phyloP scores from a whole-genome alignment of 2,888 invertebrate species.

The Synergus itoensis region DNA sequence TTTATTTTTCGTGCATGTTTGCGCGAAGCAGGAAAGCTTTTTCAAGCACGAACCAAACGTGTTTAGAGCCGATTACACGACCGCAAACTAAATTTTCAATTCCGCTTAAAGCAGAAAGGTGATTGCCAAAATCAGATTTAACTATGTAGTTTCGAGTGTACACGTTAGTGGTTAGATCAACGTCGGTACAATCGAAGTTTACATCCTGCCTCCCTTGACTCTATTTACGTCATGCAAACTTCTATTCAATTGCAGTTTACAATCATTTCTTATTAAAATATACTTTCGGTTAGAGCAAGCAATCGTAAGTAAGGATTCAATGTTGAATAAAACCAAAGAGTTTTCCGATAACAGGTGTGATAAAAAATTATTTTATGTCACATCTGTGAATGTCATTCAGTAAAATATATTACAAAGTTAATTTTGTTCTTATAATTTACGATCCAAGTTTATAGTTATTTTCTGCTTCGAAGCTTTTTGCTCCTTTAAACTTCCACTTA shows the following conservation, averaged over 20 bases:
- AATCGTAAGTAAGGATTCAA: too few relatives aligned
- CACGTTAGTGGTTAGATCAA: not conserved
- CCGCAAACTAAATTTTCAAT: not conserved
- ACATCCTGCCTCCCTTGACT: not conserved
- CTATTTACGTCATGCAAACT: not conserved
- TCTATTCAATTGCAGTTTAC: not conserved
- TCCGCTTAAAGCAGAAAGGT: constrained; percentile 4
- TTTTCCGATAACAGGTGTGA: not conserved
- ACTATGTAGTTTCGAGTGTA: not conserved
- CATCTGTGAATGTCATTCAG: not conserved
- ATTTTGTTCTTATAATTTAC: constrained; percentile 23
- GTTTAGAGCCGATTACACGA: constrained; percentile 26
- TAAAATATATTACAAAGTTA: constrained; percentile 28
- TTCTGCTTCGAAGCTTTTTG: constrained; percentile 21
- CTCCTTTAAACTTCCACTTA: constrained; percentile 10
- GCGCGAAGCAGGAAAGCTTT: constrained; percentile 7
- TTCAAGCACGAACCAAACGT: constrained; percentile 15
- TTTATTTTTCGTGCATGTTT: constrained; percentile 34
- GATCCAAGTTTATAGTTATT: constrained; percentile 36
- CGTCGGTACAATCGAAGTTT: not conserved
- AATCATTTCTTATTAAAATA: not conserved
- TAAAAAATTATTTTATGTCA: not conserved
- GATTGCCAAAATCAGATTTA: constrained; percentile 15
- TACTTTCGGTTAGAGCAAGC: too few relatives aligned
- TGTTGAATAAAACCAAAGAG: too few relatives aligned